phyloP scores from a whole-genome alignment of 2,888 invertebrate genomes.

The Cephus nigrinus region DNA sequence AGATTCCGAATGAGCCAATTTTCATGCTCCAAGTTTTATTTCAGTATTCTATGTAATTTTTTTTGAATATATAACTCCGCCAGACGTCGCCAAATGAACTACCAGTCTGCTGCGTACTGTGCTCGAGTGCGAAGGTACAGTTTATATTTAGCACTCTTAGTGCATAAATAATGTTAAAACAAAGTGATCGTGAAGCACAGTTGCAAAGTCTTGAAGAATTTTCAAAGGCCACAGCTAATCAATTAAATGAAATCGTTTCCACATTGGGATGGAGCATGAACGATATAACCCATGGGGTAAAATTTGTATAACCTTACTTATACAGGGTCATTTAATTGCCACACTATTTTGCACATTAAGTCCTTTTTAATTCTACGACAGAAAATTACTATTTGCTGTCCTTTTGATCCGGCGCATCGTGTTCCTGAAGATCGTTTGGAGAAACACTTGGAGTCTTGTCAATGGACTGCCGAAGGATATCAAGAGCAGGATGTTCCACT shows the following conservation, averaged over 20 bases:
- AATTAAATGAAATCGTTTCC: slow-evolving; percentile 34
- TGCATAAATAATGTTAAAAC: not conserved
- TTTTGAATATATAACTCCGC: not conserved
- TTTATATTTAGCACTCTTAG: too few relatives aligned
- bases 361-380: slow-evolving; percentile 4
- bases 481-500: slow-evolving; percentile 63
- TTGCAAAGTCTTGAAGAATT: slow-evolving; percentile 39
- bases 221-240: slow-evolving; percentile 29
- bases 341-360: not conserved
- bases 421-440: slow-evolving; percentile 62
- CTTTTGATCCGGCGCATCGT: slow-evolving; percentile 66
- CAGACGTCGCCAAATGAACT: too few relatives aligned
- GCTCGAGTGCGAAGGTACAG: too few relatives aligned
- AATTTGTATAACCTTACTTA: not conserved
- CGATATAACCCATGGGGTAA: slow-evolving; percentile 37
- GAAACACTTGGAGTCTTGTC: slow-evolving; percentile 66
- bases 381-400: slow-evolving; percentile 58
- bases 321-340: not conserved
- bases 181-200: slow-evolving; percentile 29
- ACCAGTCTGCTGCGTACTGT: not conserved
- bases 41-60: not conserved
- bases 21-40: too few relatives aligned
- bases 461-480: slow-evolving; percentile 68
- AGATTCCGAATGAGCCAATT: too few relatives aligned
- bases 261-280: slow-evolving; percentile 44